Percentiles rank a stretch among this genome's conserved stretches.
Evolutionary conservation across 2,888 invertebrate genomes (phyloP).

Genomic region (Mythimna loreyi): DNA sequence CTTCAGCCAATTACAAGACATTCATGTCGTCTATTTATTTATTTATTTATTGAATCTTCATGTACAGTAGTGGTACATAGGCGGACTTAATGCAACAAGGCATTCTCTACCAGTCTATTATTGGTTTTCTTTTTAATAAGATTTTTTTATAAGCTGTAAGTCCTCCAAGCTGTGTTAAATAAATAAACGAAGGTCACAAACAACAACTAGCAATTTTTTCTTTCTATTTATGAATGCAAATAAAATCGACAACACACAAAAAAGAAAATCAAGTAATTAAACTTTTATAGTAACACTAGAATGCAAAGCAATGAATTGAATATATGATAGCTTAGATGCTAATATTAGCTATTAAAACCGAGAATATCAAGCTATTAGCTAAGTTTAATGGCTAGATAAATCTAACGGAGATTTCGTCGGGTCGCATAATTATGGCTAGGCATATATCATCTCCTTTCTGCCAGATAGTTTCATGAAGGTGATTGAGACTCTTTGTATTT

Average conservation of each 20-base stretch:
- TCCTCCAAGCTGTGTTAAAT: too few relatives aligned
- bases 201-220: not conserved
- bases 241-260: not conserved
- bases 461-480: not conserved
- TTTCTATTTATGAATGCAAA: too few relatives aligned
- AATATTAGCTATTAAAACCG: constrained; percentile 22
- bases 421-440: constrained; percentile 17
- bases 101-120: too few relatives aligned
- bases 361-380: constrained; percentile 28
- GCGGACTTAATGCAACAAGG: too few relatives aligned
- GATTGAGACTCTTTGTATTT: not conserved
- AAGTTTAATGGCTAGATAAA: constrained; percentile 33
- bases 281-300: constrained; percentile 13
- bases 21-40: too few relatives aligned
- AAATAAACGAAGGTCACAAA: too few relatives aligned
- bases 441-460: constrained; percentile 18
- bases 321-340: constrained; percentile 18
- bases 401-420: constrained; percentile 29
- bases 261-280: not conserved
- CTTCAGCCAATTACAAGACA: too few relatives aligned
- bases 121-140: too few relatives aligned
- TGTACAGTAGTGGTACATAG: too few relatives aligned
- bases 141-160: too few relatives aligned
- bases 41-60: too few relatives aligned
- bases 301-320: constrained; percentile 30